Base-by-base conservation (phyloP, 1,140 invertebrate species). In the Thaumatotibia leucotreta region DNA sequence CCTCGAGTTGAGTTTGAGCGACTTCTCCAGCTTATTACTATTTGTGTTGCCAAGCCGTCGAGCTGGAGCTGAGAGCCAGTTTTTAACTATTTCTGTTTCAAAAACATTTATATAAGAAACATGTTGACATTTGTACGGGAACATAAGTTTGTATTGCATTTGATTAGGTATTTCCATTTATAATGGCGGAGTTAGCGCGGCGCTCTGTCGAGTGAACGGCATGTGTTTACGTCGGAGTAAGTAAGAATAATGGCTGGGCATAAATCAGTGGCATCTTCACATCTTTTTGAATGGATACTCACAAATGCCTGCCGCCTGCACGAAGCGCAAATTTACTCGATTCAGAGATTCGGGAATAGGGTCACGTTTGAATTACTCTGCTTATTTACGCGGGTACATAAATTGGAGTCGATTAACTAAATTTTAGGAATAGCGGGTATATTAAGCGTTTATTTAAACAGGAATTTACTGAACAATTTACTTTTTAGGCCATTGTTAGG, bases 11-110 rank as follows among this genome's bases (percentile, higher is more conserved):
- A 83, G 75, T 86, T 83, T 77, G 64, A 76, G 74, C 66, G 72
- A 83, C 77, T 81, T 79, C 73, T 71, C 74, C 63, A 76, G 79
- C 83, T 85, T 85, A 85, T 83, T 85, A 80, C 78, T 86, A 78
- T 84, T 84, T 86, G 81, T 79, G 76, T 84, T 80, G 73, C 73
- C 72, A 77, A 77, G 68, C 29, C 66, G 27, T 33, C 24, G 33
- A 62, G 31, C 61, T 10, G 11, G 10, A 20, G 31, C 20, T 0
- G 29, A 33, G 14, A 32, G 29, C 27, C 24, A 22, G 9, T 33
- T 22, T 33, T 22, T 32, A 62, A 62, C 61, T 62, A 62, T 62
- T 58, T 58, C 29, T 58, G 52, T 31, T 58, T 4, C 14, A 8
- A 11, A 58, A 58, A 27, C 22, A 27, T 58, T 27, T 58, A 27